phyloP scores from a whole-genome alignment of 2,113 vertebrate species.

The Gobio gobio region DNA sequence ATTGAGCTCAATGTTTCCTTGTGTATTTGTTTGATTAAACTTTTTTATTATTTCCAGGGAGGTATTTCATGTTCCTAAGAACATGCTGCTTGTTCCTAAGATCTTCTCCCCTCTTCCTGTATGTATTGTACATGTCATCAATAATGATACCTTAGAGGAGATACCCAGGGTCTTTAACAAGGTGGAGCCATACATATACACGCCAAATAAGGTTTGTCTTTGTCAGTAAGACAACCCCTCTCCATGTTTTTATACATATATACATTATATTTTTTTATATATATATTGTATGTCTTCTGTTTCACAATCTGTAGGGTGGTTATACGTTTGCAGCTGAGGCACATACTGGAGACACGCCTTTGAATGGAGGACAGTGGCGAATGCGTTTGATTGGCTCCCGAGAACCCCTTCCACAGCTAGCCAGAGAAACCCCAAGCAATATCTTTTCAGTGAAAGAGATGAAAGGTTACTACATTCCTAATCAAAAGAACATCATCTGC shows the following conservation, averaged over 20 bases:
- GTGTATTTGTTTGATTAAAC: neutral
- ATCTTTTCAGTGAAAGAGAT: constrained; percentile 82
- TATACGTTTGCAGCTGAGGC: constrained; percentile 90
- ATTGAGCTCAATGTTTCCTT: neutral
- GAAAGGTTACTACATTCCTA: constrained; percentile 86
- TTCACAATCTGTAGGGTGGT: constrained; percentile 76
- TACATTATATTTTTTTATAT: neutral
- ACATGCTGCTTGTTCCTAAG: constrained; percentile 83
- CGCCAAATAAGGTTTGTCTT: constrained; percentile 84
- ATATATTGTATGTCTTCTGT: neutral
- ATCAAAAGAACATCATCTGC: constrained; percentile 82
- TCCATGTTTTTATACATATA: neutral
- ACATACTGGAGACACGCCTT: constrained; percentile 62
- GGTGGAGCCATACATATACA: constrained; percentile 77
- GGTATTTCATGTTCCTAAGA: constrained; percentile 82
- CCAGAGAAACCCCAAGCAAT: constrained; percentile 69
- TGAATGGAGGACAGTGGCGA: constrained; percentile 77
- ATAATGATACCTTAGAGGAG: constrained; percentile 91
- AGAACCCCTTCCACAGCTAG: constrained; percentile 75
- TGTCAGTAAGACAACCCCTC: neutral
- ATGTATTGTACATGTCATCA: constrained; percentile 82
- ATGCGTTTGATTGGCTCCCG: constrained; percentile 81
- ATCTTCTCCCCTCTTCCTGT: constrained; percentile 75
- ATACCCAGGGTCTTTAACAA: constrained; percentile 79
- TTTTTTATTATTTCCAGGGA: constrained; percentile 74